Evolutionary conservation across 2,888 invertebrate genomes (phyloP).

Genomic region (Saturnia japonica): DNA sequence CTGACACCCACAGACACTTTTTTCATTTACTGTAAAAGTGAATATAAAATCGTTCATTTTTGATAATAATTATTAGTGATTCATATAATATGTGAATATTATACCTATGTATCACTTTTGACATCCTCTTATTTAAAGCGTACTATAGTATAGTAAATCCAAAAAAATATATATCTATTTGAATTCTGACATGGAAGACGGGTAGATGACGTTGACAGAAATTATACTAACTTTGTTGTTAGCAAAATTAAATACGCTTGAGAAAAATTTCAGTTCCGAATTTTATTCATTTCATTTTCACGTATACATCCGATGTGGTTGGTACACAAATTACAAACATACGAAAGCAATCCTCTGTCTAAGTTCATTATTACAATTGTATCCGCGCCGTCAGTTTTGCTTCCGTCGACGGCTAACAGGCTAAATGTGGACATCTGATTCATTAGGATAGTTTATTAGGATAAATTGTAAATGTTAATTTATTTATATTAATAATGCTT

Average conservation of each 20-base stretch:
- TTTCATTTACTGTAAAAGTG: background rate
- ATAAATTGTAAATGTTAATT: background rate
- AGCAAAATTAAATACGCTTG: background rate
- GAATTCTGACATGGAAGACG: background rate
- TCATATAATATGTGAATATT: too few relatives aligned
- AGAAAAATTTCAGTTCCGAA: background rate
- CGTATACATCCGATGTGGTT: background rate
- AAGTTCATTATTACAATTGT: constrained; percentile 5
- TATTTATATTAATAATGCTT: background rate
- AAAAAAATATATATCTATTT: background rate
- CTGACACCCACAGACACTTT: too few relatives aligned
- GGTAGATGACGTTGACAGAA: background rate
- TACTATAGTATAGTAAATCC: background rate
- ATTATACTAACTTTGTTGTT: too few relatives aligned
- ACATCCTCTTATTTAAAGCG: background rate
- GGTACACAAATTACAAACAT: background rate
- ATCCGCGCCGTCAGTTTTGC: background rate
- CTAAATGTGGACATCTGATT: background rate
- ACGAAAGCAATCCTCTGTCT: background rate
- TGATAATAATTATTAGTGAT: too few relatives aligned
- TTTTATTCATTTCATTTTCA: background rate
- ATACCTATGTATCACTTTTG: background rate
- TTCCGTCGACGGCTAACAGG: background rate
- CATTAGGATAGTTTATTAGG: background rate
- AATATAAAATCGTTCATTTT: too few relatives aligned